Evolutionary conservation across 2,797 vertebrate species (phyloP).

Genomic region (Rallus crepitans): DNA sequence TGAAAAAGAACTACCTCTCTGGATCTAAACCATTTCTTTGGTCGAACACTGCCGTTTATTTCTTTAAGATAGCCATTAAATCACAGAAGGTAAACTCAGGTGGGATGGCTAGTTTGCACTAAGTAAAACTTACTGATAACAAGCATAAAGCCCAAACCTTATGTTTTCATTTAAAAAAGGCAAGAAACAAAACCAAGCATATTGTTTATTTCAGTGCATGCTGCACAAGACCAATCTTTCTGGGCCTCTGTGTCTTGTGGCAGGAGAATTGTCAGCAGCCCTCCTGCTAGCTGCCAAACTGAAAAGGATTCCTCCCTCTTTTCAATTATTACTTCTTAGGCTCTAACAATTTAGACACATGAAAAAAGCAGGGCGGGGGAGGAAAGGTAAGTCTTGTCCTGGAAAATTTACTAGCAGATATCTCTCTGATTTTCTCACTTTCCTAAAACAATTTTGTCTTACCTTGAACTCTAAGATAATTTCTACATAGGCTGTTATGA

Average conservation of each 20-base stretch:
- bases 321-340: not conserved
- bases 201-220: not conserved
- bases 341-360: not conserved
- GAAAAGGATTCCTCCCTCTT: not conserved
- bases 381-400: not conserved
- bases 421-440: not conserved
- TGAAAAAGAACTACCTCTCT: not conserved
- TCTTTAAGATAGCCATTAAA: not conserved
- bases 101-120: not conserved
- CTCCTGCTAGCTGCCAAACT: not conserved
- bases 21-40: not conserved
- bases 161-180: not conserved
- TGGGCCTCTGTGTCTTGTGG: not conserved
- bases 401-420: not conserved
- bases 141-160: not conserved
- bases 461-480: not conserved
- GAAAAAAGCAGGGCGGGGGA: rapidly evolving
- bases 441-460: not conserved
- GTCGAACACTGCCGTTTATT: not conserved
- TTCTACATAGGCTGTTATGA: not conserved
- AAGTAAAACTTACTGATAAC: not conserved
- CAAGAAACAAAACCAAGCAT: not conserved
- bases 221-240: not conserved
- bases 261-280: not conserved
- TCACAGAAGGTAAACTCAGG: not conserved